A percentile compares a stretch with the other conserved stretches of the same genome.
Evolutionary conservation across 2,113 vertebrate species (phyloP).

Genomic region (Actinemys pallida): DNA sequence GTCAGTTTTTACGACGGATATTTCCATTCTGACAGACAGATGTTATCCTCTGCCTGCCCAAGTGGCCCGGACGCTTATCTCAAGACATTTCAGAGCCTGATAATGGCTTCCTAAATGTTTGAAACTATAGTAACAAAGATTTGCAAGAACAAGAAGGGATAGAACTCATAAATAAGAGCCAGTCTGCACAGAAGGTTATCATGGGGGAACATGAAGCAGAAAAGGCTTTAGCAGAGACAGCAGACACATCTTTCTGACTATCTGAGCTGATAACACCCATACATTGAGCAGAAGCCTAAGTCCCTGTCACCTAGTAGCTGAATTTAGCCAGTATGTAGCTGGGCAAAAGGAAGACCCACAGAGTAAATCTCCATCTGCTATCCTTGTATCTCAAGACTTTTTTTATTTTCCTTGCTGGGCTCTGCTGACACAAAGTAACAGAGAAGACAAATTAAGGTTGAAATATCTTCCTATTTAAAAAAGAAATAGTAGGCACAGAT

Average conservation of each 20-base stretch:
- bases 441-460: too few relatives aligned
- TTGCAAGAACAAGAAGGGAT: not conserved
- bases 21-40: not conserved
- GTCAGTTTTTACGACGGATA: not conserved
- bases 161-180: not conserved
- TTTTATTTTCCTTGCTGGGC: not conserved
- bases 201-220: not conserved
- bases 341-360: not conserved
- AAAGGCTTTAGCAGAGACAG: not conserved
- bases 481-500: not conserved
- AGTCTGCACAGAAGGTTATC: not conserved
- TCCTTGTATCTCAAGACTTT: not conserved
- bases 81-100: not conserved
- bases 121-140: not conserved
- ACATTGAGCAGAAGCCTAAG: not conserved
- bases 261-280: not conserved
- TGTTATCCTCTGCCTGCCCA: not conserved
- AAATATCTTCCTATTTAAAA: not conserved
- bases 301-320: not conserved
- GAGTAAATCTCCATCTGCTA: not conserved
- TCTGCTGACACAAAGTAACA: not conserved
- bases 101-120: not conserved
- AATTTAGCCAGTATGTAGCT: not conserved
- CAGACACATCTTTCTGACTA: not conserved
- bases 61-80: not conserved